Conservation (phyloP, 2,797 vertebrate species). For the Bradypus variegatus region DNA sequence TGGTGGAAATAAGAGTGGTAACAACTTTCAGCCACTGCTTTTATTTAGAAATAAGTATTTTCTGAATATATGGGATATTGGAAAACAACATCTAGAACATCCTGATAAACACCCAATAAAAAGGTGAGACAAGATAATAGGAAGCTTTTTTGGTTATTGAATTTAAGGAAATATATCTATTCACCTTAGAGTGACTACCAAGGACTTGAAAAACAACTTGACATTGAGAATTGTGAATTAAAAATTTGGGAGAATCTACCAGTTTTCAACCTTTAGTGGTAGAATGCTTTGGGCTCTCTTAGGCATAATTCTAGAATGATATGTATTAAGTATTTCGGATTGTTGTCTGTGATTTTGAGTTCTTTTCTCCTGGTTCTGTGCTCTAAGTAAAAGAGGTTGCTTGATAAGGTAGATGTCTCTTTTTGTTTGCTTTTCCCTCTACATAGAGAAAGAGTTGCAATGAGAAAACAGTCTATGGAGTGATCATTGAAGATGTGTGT, state of each 20-base stretch:
- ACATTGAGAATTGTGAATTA: background rate
- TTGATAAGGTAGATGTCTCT: background rate
- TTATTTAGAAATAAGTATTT: slow-evolving; percentile 29
- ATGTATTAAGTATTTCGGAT: background rate
- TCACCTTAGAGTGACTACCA: background rate
- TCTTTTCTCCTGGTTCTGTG: background rate
- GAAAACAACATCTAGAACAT: background rate
- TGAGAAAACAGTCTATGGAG: background rate
- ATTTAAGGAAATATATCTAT: background rate
- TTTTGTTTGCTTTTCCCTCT: background rate
- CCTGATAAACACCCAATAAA: background rate
- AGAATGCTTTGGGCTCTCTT: background rate
- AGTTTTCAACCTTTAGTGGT: background rate
- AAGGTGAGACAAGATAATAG: background rate
- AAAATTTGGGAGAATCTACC: background rate
- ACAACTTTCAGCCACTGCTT: background rate
- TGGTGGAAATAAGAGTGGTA: background rate
- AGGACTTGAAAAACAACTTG: background rate
- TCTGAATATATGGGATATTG: slow-evolving; percentile 4
- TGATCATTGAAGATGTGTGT: background rate
- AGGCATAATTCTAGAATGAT: background rate
- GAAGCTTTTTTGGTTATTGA: background rate
- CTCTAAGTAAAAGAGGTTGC: background rate
- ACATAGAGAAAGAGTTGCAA: background rate
- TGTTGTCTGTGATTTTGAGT: background rate